Conservation (phyloP, 2,797 vertebrate species). For the Sebastes alutus region DNA sequence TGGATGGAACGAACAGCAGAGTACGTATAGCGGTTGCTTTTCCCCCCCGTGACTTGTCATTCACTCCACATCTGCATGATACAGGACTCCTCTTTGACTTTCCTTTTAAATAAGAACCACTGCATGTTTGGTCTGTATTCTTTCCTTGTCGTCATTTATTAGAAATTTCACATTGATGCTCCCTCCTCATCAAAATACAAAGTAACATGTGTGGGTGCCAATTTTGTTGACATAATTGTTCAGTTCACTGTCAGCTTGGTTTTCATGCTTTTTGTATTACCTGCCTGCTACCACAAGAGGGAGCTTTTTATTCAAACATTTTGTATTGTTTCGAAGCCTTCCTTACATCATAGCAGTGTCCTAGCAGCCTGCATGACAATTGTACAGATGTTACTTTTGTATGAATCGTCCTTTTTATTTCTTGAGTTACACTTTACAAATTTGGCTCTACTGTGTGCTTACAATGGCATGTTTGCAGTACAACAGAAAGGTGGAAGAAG, state of each 20-base stretch:
- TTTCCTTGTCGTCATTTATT: neutral
- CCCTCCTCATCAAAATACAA: neutral
- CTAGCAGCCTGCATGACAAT: neutral
- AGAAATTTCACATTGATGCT: neutral
- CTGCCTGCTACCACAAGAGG: slow-evolving; percentile 46
- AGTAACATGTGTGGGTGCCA: neutral
- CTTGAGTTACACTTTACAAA: neutral
- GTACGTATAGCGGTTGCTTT: slow-evolving; percentile 86
- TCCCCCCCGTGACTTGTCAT: neutral
- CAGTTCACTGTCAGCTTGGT: neutral
- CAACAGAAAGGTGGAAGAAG: neutral
- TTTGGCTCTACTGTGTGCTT: neutral
- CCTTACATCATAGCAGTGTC: neutral
- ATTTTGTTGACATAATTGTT: neutral
- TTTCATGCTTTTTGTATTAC: slow-evolving; percentile 10
- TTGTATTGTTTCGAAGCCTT: neutral
- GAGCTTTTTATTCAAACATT: slow-evolving; percentile 21
- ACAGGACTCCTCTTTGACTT: slow-evolving; percentile 10
- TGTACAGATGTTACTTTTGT: neutral
- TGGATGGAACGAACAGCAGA: slow-evolving; percentile 94
- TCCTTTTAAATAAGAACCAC: neutral
- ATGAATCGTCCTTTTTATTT: neutral
- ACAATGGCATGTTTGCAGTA: neutral
- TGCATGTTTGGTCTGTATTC: slow-evolving; percentile 57
- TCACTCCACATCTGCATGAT: slow-evolving; percentile 8